Percentiles rank a stretch among this genome's conserved stretches.
phyloP scores from a whole-genome alignment of 2,888 invertebrate genomes.

The Cheilosia vulpina region DNA sequence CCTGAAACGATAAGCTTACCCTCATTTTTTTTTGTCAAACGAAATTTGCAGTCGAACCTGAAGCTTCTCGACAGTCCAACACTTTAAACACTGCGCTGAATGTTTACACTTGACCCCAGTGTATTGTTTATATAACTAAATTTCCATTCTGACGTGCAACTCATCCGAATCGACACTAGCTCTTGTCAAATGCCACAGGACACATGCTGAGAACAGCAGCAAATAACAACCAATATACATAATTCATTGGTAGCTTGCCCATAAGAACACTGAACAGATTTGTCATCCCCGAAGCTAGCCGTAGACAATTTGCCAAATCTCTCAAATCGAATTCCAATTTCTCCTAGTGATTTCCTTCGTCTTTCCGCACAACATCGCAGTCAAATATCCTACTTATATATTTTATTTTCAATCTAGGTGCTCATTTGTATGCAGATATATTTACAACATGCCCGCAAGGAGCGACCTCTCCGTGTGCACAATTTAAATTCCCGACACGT shows the following conservation, averaged over 20 bases:
- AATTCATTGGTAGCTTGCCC: neutral
- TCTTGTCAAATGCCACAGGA: neutral
- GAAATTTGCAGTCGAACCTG: too few relatives aligned
- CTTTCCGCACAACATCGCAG: neutral
- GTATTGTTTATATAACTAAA: too few relatives aligned
- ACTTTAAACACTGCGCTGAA: too few relatives aligned
- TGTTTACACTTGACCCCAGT: too few relatives aligned
- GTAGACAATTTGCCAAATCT: neutral
- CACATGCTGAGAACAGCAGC: neutral
- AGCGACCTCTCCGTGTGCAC: neutral
- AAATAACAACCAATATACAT: neutral
- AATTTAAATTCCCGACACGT: conserved; percentile 10
- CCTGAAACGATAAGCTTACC: too few relatives aligned
- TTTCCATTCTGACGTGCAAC: too few relatives aligned
- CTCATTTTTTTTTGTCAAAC: too few relatives aligned
- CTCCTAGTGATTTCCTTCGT: neutral
- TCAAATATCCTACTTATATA: conserved; percentile 1
- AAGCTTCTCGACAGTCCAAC: too few relatives aligned
- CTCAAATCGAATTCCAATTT: neutral
- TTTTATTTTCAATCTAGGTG: neutral
- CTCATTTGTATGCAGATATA: conserved; percentile 8
- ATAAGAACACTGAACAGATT: neutral
- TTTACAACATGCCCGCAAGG: neutral
- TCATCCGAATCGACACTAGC: neutral
- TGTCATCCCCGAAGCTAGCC: neutral